phyloP scores from a whole-genome alignment of 2,797 vertebrate species.

The Coluber constrictor region DNA sequence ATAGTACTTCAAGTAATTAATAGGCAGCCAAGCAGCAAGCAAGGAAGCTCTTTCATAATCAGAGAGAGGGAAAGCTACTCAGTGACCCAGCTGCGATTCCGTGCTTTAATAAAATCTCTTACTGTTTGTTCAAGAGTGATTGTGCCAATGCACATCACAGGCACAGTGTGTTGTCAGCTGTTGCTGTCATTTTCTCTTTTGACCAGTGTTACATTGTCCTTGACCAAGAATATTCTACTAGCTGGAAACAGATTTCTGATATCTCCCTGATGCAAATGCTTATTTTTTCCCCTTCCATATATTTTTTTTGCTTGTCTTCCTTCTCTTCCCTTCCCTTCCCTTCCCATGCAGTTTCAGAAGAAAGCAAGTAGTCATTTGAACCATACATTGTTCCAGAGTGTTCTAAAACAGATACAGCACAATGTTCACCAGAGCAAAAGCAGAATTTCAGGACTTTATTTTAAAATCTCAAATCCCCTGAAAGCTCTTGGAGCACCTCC shows the following conservation, averaged over 20 bases:
- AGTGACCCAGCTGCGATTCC: neutral
- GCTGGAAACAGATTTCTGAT: neutral
- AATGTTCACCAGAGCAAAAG: neutral
- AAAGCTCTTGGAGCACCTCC: neutral
- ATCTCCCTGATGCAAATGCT: neutral
- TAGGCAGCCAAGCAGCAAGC: neutral
- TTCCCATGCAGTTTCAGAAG: neutral
- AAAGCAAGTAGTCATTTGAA: neutral
- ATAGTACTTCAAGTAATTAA: neutral
- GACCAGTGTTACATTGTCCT: neutral
- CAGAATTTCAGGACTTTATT: neutral
- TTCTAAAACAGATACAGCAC: neutral
- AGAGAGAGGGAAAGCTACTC: neutral
- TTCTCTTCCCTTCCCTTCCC: neutral
- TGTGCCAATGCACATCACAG: neutral
- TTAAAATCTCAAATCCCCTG: neutral
- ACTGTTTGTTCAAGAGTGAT: slow-evolving; percentile 7
- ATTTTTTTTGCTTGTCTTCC: neutral
- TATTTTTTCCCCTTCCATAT: neutral
- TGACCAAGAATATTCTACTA: neutral
- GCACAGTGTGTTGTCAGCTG: neutral
- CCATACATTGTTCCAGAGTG: neutral
- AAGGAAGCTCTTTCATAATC: neutral
- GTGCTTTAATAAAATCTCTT: slow-evolving; percentile 14
- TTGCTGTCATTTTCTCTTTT: neutral